Conservation (phyloP, 2,797 vertebrate genomes). For the Gymnothorax javanicus region DNA sequence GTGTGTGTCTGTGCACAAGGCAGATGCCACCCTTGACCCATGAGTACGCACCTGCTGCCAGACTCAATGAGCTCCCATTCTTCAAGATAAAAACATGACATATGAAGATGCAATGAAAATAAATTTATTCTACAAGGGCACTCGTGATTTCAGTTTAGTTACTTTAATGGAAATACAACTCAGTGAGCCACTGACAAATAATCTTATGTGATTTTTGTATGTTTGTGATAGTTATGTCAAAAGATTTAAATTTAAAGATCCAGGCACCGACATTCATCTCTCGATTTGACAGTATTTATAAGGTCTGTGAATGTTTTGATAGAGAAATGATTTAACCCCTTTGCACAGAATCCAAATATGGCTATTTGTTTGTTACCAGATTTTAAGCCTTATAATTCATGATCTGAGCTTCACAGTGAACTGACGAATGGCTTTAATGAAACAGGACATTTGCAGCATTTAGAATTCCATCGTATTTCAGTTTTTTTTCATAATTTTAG, state of each 20-base stretch:
- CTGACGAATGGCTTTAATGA: too few species aligned
- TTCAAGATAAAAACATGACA: conserved; percentile 46
- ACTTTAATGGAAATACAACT: conserved; percentile 2
- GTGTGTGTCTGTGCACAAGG: too few species aligned
- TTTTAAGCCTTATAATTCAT: too few species aligned
- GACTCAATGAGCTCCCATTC: conserved; percentile 46
- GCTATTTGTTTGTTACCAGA: too few species aligned
- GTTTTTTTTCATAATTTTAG: too few species aligned
- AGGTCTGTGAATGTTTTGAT: not conserved
- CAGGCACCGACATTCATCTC: not conserved
- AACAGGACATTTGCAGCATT: too few species aligned
- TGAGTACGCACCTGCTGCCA: conserved; percentile 41
- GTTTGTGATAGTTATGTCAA: not conserved
- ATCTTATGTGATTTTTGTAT: not conserved
- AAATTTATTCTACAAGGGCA: conserved; percentile 36
- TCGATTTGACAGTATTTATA: not conserved
- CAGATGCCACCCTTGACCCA: conserved; percentile 40
- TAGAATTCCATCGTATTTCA: too few species aligned
- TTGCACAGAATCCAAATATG: too few species aligned
- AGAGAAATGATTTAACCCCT: too few species aligned
- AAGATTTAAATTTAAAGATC: too few species aligned
- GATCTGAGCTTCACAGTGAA: too few species aligned
- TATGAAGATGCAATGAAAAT: not conserved
- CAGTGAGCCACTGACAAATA: not conserved
- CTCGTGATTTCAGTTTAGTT: not conserved